Evolutionary conservation across 2,888 invertebrate species (phyloP).

Genomic region (Lithophane leautieri): DNA sequence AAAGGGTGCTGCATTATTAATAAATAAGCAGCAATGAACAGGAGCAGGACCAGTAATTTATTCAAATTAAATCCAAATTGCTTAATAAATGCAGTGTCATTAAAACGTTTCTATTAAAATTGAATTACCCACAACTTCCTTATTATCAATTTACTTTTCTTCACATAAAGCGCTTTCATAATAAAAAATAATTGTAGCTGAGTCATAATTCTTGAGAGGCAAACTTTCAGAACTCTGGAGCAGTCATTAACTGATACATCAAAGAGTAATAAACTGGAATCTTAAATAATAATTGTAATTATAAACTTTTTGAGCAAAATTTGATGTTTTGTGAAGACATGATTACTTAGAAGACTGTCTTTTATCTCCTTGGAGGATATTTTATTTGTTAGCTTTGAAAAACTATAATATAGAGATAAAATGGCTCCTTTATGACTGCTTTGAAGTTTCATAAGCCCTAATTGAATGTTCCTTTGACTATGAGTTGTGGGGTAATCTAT

Average conservation of each 20-base stretch:
- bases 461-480: constrained; percentile 44
- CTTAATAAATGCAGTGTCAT: background rate
- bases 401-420: constrained; percentile 43
- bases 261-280: constrained; percentile 62
- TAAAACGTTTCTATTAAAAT: constrained; percentile 2
- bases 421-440: constrained; percentile 38
- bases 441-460: constrained; percentile 41
- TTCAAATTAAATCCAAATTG: background rate
- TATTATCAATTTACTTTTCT: constrained; percentile 30
- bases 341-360: constrained; percentile 31
- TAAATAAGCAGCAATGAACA: background rate
- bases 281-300: constrained; percentile 59
- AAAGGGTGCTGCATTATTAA: background rate
- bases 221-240: constrained; percentile 47
- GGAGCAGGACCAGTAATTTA: background rate
- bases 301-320: constrained; percentile 55
- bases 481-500: constrained; percentile 28
- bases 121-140: background rate
- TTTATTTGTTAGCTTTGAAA: constrained; percentile 48
- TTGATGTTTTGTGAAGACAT: constrained; percentile 36
- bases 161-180: constrained; percentile 28
- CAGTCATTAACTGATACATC: constrained; percentile 60
- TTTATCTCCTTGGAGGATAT: constrained; percentile 20
- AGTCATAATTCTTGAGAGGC: constrained; percentile 46
- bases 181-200: constrained; percentile 38